Evolutionary conservation across 2,888 invertebrate genomes (phyloP).

Genomic region (Scelioninae gen. 1): DNA sequence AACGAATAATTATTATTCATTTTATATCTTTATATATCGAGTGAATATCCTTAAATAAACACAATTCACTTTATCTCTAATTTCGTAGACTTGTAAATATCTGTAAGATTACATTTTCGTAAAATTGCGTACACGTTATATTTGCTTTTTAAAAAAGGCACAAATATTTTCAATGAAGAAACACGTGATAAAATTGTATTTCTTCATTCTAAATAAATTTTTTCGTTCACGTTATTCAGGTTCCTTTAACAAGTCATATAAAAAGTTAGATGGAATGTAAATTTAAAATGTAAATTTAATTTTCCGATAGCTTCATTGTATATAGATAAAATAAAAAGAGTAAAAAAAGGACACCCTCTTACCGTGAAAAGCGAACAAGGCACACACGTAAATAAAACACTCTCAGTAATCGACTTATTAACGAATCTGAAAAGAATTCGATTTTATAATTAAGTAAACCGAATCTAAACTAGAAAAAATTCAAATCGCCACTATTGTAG

Average conservation of each 20-base stretch:
- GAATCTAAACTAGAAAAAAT: slow-evolving; percentile 21
- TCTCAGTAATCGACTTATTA: slow-evolving; percentile 30
- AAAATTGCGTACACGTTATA: no score
- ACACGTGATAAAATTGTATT: no score
- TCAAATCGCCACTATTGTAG: background rate
- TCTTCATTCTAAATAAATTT: background rate
- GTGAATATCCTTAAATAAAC: no score
- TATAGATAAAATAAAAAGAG: background rate
- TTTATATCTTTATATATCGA: no score
- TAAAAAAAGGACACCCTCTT: no score
- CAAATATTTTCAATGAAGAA: no score
- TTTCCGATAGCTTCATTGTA: slow-evolving; percentile 9
- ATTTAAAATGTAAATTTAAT: slow-evolving; percentile 15
- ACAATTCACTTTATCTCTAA: no score
- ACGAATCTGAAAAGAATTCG: slow-evolving; percentile 10
- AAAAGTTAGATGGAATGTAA: slow-evolving; percentile 8
- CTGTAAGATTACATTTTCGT: no score
- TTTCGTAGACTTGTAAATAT: no score
- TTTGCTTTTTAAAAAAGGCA: no score
- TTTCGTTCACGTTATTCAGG: background rate
- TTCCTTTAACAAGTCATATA: background rate
- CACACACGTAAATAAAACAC: slow-evolving; percentile 16
- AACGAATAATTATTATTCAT: no score
- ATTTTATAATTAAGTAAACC: slow-evolving; percentile 9
- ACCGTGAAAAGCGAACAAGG: no score